phyloP scores from a whole-genome alignment of 2,113 vertebrate genomes.

The Acrocephalus arundinaceus region DNA sequence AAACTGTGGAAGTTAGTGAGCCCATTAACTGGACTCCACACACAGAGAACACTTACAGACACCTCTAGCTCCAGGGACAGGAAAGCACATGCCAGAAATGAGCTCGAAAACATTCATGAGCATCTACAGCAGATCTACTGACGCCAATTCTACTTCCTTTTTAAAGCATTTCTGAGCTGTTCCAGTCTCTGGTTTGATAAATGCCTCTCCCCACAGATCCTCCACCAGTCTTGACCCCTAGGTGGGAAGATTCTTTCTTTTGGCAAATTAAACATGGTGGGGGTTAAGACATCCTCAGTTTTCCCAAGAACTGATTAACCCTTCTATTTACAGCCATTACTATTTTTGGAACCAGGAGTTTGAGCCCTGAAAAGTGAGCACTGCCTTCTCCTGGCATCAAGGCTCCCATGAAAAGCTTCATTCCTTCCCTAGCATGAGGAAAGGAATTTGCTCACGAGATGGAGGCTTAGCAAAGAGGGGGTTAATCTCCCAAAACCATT shows the following conservation, averaged over 20 bases:
- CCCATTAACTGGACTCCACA: background rate
- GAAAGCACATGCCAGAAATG: background rate
- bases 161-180: background rate
- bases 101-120: rapidly evolving
- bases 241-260: background rate
- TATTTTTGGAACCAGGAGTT: background rate
- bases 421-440: background rate
- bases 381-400: background rate
- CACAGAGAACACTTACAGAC: background rate
- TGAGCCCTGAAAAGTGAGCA: background rate
- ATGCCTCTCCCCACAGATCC: background rate
- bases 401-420: background rate
- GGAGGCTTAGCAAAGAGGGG: background rate
- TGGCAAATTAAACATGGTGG: background rate
- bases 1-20: background rate
- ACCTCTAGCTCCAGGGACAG: background rate
- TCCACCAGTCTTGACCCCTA: background rate
- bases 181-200: background rate
- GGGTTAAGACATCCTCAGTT: background rate
- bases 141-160: background rate
- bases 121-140: background rate
- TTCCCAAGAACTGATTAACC: background rate
- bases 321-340: background rate
- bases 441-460: background rate
- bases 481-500: background rate